Conservation (phyloP, 2,888 invertebrate genomes). For the Pseudoips prasinana region DNA sequence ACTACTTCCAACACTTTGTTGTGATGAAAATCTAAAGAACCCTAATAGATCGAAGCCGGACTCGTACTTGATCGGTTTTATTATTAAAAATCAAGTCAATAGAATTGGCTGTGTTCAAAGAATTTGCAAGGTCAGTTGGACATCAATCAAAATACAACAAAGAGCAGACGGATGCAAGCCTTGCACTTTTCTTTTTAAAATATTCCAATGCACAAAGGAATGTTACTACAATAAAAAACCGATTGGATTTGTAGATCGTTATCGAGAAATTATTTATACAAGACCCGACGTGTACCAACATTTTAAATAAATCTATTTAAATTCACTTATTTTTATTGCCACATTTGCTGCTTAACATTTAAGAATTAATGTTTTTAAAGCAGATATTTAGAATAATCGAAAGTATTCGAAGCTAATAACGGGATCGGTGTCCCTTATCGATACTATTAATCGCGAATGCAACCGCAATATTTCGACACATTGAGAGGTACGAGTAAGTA, state of each 20-base stretch:
- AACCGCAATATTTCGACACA: slow-evolving; percentile 60
- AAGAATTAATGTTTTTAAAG: slow-evolving; percentile 27
- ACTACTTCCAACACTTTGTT: too few species aligned
- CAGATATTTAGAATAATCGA: slow-evolving; percentile 9
- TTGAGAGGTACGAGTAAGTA: slow-evolving; percentile 33
- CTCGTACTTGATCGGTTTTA: too few species aligned
- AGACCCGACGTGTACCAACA: slow-evolving; percentile 39
- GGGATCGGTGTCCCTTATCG: slow-evolving; percentile 52
- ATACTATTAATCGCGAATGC: slow-evolving; percentile 53
- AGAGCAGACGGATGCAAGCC: slow-evolving; percentile 10
- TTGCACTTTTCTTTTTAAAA: slow-evolving; percentile 17
- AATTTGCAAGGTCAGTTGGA: slow-evolving; percentile 31
- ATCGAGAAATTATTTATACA: slow-evolving; percentile 8
- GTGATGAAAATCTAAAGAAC: too few species aligned
- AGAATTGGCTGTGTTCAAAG: slow-evolving; percentile 16
- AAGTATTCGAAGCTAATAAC: slow-evolving; percentile 38
- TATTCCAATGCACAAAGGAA: slow-evolving; percentile 16
- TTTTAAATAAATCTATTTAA: slow-evolving; percentile 36
- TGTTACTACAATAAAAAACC: slow-evolving; percentile 16
- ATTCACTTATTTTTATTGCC: slow-evolving; percentile 16
- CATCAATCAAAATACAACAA: slow-evolving; percentile 35
- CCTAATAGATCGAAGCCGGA: too few species aligned
- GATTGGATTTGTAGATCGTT: not conserved
- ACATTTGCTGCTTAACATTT: slow-evolving; percentile 1
- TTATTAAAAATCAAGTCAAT: slow-evolving; percentile 19